Percentiles rank a stretch among this genome's conserved stretches.
These are phyloP conservation scores for Hydra vulgaris DNA, from an alignment of 30 jellyfish, hydroid and myxozoan species.

Conservation along the genomic window DNA sequence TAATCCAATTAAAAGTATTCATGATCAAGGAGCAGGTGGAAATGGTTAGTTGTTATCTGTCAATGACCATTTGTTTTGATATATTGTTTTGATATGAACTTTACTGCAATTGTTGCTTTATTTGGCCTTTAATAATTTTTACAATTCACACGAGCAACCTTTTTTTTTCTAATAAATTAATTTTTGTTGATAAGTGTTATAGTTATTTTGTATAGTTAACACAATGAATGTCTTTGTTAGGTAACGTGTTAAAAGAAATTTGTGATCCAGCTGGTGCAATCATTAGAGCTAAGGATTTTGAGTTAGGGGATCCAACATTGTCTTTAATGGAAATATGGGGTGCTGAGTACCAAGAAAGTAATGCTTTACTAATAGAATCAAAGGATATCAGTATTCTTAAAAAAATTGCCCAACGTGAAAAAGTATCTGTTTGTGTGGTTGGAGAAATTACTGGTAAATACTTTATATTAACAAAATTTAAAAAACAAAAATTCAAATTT, in stretches of 20 bases:
- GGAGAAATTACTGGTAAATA: conserved; percentile 70
- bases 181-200: not conserved
- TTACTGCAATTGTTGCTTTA: no score
- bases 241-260: conserved; percentile 78
- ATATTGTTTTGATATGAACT: no score
- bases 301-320: conserved; percentile 76
- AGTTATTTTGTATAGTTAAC: not conserved
- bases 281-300: conserved; percentile 48
- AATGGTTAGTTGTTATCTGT: conserved; percentile 39
- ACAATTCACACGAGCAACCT: no score
- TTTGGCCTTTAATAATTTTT: no score
- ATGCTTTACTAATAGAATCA: conserved; percentile 47
- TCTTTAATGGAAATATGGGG: conserved; percentile 91
- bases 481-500: not conserved
- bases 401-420: conserved; percentile 73
- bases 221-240: conserved; percentile 19
- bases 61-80: not conserved
- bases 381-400: conserved; percentile 33
- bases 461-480: not conserved
- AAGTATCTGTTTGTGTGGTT: conserved; percentile 65
- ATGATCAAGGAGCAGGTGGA: conserved; percentile 98
- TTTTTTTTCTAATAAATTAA: not conserved
- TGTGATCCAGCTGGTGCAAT: conserved; percentile 94
- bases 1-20: conserved; percentile 80
- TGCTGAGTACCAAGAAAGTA: conserved; percentile 92